Conservation (phyloP, 2,113 vertebrate species). For the Cichladusa arquata region DNA sequence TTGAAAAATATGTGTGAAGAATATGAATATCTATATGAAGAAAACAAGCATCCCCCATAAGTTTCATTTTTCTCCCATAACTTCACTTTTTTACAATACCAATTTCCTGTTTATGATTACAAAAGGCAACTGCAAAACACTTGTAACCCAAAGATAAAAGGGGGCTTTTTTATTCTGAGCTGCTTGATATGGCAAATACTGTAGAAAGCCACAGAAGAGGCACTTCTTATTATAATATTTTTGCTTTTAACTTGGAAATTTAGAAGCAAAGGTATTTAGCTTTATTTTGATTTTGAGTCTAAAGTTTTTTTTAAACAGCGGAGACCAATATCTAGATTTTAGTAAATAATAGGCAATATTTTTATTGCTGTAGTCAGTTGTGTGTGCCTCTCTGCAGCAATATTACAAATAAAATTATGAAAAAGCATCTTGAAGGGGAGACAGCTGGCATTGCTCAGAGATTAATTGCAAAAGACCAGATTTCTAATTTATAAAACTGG, state of each 20-base stretch:
- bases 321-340: constrained; percentile 32
- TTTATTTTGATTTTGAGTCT: constrained; percentile 27
- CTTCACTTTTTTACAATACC: background rate
- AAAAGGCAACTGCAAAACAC: background rate
- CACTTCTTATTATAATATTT: background rate
- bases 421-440: constrained; percentile 33
- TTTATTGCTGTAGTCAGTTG: constrained; percentile 40
- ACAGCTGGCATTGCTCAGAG: constrained; percentile 16
- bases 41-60: background rate
- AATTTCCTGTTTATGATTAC: background rate
- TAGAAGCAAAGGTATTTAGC: constrained; percentile 7
- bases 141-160: background rate
- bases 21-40: background rate
- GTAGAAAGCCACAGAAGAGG: background rate
- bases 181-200: background rate
- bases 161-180: background rate
- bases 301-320: background rate
- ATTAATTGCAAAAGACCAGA: background rate
- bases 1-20: background rate
- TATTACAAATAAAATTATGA: constrained; percentile 21
- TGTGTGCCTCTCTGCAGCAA: background rate
- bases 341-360: constrained; percentile 30
- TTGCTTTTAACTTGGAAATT: constrained; percentile 43
- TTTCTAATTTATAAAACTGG: constrained; percentile 55
- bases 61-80: background rate